These are phyloP conservation scores for Bombus picipes DNA, from an alignment of 1,140 invertebrate genomes.

Conservation along the genomic window DNA sequence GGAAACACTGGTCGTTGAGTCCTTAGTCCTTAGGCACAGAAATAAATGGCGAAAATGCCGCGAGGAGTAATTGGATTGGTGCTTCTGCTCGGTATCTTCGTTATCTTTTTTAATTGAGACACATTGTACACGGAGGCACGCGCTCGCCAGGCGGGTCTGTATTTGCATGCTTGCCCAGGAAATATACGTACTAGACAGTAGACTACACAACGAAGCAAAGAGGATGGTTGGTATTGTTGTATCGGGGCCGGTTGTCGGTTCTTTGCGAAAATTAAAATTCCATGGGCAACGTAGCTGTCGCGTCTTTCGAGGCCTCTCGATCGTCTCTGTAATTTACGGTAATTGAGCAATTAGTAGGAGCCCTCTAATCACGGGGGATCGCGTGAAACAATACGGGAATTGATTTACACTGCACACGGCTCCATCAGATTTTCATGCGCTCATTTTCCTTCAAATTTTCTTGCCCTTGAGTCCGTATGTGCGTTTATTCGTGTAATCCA, in stretches of 20 bases:
- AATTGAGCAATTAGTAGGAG: constrained; percentile 39
- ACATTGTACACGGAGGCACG: constrained; percentile 12
- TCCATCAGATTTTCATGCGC: not conserved
- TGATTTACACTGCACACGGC: constrained; percentile 18
- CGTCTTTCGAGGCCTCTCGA: constrained; percentile 5
- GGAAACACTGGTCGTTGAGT: not conserved
- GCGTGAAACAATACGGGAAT: constrained; percentile 20
- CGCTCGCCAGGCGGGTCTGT: not conserved
- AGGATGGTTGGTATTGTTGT: not conserved
- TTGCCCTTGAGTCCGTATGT: not conserved
- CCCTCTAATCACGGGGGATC: constrained; percentile 15
- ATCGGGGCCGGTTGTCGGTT: not conserved
- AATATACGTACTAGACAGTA: not conserved
- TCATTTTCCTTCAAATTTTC: not conserved
- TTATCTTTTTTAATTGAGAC: constrained; percentile 62
- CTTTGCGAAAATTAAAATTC: constrained; percentile 39
- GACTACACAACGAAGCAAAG: not conserved
- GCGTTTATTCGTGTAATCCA: not conserved
- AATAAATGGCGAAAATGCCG: constrained; percentile 44
- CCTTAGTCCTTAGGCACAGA: constrained; percentile 18
- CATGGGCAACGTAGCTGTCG: too few relatives aligned
- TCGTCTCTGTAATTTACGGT: constrained; percentile 32
- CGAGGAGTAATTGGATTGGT: constrained; percentile 57
- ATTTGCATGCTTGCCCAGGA: not conserved
- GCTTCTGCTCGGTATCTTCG: constrained; percentile 43